phyloP scores from a whole-genome alignment of 2,113 vertebrate species.

The Pogonocichla stellata region DNA sequence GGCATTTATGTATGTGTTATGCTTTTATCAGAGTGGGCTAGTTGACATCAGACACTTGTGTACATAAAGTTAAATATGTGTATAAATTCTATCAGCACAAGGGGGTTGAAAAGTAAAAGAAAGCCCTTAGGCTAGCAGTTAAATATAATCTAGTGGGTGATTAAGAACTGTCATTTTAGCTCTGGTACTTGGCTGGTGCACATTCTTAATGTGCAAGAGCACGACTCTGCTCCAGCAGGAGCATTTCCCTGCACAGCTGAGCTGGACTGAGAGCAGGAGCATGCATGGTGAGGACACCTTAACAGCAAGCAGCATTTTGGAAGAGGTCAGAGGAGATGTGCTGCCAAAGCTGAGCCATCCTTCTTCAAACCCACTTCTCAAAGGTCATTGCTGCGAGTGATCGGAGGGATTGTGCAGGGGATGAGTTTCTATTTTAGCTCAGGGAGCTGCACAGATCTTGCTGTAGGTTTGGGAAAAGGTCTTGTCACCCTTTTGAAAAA shows the following conservation, averaged over 20 bases:
- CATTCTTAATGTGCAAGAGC: accelerated
- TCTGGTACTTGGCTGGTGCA: neutral
- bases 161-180: neutral
- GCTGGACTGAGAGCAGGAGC: neutral
- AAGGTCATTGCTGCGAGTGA: neutral
- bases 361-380: neutral
- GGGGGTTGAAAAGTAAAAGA: neutral
- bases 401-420: neutral
- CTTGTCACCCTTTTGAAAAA: neutral
- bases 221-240: accelerated
- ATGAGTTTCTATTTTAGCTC: neutral
- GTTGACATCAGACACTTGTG: neutral
- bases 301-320: neutral
- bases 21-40: neutral
- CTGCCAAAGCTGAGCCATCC: neutral
- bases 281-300: neutral
- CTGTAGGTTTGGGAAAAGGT: neutral
- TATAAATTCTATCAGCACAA: neutral
- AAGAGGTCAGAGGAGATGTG: neutral
- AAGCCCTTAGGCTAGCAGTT: neutral
- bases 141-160: neutral
- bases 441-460: neutral
- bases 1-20: neutral
- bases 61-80: neutral
- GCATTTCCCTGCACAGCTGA: accelerated